Percentiles rank a stretch among this genome's conserved stretches.
Conservation (phyloP, 2,888 invertebrate genomes). For the Eulithis prunata region DNA sequence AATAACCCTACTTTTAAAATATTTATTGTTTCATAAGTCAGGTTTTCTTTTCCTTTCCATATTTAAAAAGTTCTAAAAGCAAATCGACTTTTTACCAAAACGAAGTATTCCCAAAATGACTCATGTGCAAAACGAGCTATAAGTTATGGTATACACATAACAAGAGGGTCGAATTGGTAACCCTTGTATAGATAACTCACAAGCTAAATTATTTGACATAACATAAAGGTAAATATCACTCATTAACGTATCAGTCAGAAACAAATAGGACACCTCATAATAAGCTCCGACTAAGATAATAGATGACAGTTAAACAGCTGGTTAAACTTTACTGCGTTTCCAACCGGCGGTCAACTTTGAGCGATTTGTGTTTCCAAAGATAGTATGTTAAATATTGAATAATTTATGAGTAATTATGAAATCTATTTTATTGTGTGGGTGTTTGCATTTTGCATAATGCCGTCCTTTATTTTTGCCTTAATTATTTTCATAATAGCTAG, state of each 20-base stretch:
- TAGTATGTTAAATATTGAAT: constrained; percentile 7
- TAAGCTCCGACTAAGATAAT: constrained; percentile 31
- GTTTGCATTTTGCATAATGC: neutral
- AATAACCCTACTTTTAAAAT: no score
- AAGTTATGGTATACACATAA: neutral
- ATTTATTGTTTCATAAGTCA: no score
- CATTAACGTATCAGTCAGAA: constrained; percentile 34
- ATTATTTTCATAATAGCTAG: no score
- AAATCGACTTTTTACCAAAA: no score
- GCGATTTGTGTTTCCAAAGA: constrained; percentile 21
- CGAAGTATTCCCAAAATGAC: no score
- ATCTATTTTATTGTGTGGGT: neutral
- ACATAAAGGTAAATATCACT: constrained; percentile 31
- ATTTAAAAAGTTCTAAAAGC: no score
- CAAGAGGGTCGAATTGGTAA: constrained; percentile 16
- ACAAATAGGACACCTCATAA: constrained; percentile 34
- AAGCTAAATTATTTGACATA: constrained; percentile 21
- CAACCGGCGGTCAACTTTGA: constrained; percentile 7
- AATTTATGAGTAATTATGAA: constrained; percentile 16
- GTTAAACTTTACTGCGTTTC: constrained; percentile 19
- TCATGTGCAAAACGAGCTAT: neutral
- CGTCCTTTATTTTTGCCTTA: no score
- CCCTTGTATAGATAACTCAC: constrained; percentile 25
- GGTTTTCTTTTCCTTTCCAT: no score
- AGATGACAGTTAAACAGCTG: constrained; percentile 29